These are phyloP conservation scores for Varecia variegata DNA, from an alignment of 2,797 vertebrate species.

Conservation along the genomic window DNA sequence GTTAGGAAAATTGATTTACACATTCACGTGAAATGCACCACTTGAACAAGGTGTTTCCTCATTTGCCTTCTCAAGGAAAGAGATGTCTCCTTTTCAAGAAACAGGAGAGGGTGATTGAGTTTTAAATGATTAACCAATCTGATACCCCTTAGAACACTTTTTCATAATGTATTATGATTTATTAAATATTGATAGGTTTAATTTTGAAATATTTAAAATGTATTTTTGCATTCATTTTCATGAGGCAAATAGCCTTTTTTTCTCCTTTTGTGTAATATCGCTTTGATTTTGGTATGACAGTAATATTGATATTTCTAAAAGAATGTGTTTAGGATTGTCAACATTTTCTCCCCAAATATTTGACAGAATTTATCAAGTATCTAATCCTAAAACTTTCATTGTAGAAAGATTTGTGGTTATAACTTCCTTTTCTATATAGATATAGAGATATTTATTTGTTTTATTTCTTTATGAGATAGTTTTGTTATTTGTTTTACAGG, in stretches of 20 bases:
- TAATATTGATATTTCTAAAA: background rate
- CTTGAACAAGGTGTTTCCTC: background rate
- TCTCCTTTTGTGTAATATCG: background rate
- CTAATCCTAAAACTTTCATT: background rate
- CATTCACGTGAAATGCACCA: background rate
- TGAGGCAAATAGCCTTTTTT: background rate
- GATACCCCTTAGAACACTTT: background rate
- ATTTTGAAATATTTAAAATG: background rate
- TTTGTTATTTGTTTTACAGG: background rate
- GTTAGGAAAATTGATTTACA: background rate
- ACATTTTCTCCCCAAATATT: background rate
- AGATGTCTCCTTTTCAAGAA: background rate
- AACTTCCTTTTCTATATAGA: background rate
- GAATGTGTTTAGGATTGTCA: background rate
- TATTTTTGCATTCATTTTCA: background rate
- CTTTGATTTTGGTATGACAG: background rate
- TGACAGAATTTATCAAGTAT: background rate
- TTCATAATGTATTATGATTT: background rate
- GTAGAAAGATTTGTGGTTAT: background rate
- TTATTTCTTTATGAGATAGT: background rate
- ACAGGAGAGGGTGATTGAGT: background rate
- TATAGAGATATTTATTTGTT: background rate
- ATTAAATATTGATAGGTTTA: background rate
- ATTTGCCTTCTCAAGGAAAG: background rate
- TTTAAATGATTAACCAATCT: background rate